These are phyloP conservation scores for Merodon equestris DNA, from an alignment of 2,888 invertebrate species.

Conservation along the genomic window DNA sequence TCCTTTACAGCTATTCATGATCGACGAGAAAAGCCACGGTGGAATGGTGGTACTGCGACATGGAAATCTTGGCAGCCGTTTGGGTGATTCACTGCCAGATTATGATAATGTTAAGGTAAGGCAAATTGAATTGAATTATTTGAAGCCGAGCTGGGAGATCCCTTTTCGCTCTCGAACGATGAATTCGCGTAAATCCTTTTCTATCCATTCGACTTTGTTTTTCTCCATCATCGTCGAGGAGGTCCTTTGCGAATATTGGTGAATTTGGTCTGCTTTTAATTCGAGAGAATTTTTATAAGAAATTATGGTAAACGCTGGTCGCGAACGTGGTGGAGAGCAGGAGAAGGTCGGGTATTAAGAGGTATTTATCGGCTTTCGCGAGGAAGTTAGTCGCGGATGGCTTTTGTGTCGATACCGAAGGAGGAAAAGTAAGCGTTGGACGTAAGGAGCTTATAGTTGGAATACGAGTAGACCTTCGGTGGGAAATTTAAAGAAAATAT, in stretches of 20 bases:
- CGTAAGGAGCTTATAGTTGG: slow-evolving; percentile 48
- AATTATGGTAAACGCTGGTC: slow-evolving; percentile 36
- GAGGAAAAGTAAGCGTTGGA: neutral
- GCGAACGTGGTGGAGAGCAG: neutral
- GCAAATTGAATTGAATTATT: slow-evolving; percentile 66
- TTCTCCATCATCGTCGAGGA: slow-evolving; percentile 3
- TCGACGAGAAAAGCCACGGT: slow-evolving; percentile 82
- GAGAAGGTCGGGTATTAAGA: slow-evolving; percentile 21
- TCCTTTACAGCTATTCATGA: slow-evolving; percentile 77
- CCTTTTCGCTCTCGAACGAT: no score
- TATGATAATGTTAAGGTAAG: slow-evolving; percentile 86
- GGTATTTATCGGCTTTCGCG: slow-evolving; percentile 57
- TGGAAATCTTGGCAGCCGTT: slow-evolving; percentile 80
- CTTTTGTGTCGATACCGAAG: slow-evolving; percentile 15
- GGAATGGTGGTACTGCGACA: slow-evolving; percentile 80
- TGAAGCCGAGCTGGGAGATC: slow-evolving; percentile 11
- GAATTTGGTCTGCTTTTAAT: slow-evolving; percentile 54
- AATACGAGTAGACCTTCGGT: slow-evolving; percentile 3
- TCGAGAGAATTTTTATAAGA: slow-evolving; percentile 65
- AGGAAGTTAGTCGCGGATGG: slow-evolving; percentile 26
- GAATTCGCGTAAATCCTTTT: slow-evolving; percentile 16
- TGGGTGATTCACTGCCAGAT: slow-evolving; percentile 81
- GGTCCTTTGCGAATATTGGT: neutral
- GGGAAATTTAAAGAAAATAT: slow-evolving; percentile 55
- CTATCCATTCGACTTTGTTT: slow-evolving; percentile 11